Evolutionary conservation across 2,888 invertebrate genomes (phyloP).

Genomic region (Amblyjoppa proteus): DNA sequence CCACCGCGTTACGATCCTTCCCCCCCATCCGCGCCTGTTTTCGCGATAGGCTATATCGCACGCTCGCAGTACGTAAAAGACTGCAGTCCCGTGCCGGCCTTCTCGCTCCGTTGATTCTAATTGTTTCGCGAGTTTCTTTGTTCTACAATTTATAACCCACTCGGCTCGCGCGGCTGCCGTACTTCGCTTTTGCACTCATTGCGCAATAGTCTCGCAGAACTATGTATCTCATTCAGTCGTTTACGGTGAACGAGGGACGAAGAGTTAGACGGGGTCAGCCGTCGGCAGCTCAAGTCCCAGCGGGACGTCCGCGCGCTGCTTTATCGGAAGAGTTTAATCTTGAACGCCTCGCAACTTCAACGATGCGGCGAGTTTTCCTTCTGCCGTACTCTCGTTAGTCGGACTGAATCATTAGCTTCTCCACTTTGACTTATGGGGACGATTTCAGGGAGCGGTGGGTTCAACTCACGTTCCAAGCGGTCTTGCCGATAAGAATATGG

Average conservation of each 20-base stretch:
- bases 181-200: slow-evolving; percentile 40
- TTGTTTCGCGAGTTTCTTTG: slow-evolving; percentile 66
- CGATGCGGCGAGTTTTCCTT: slow-evolving; percentile 1
- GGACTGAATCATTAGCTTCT: background rate
- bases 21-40: background rate
- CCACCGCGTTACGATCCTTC: slow-evolving; percentile 45
- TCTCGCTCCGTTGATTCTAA: slow-evolving; percentile 64
- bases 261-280: slow-evolving; percentile 17
- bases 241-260: background rate
- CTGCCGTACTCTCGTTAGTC: background rate
- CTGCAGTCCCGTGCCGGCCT: slow-evolving; percentile 31
- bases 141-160: slow-evolving; percentile 56
- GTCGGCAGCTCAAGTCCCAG: slow-evolving; percentile 33
- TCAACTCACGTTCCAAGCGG: background rate
- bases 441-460: background rate
- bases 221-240: slow-evolving; percentile 12
- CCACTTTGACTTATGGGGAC: background rate
- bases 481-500: too few relatives aligned
- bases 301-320: slow-evolving; percentile 35
- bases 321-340: slow-evolving; percentile 49
- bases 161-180: background rate
- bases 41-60: slow-evolving; percentile 1
- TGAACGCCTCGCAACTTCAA: background rate
- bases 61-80: slow-evolving; percentile 43
- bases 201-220: slow-evolving; percentile 19